Conservation (phyloP, 2,797 vertebrate genomes). For the Psittacula echo region DNA sequence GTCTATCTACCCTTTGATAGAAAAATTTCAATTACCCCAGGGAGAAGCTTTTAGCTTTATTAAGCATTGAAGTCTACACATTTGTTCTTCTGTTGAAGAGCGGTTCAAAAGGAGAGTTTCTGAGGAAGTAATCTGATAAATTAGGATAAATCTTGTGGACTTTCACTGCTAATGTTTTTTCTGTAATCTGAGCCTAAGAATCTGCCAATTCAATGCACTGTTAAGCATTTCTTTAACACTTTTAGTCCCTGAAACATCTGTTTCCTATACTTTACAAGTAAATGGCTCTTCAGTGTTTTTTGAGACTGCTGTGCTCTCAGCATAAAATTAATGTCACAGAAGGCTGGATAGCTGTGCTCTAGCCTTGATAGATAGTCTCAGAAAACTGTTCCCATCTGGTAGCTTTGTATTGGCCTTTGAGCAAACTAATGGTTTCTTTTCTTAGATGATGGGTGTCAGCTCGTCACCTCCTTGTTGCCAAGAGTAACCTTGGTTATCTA, state of each 20-base stretch:
- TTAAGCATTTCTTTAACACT: slow-evolving; percentile 74
- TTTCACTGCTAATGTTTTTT: slow-evolving; percentile 69
- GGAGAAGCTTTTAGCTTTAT: slow-evolving; percentile 85
- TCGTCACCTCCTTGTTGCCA: not conserved
- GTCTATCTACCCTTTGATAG: slow-evolving; percentile 80
- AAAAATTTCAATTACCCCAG: slow-evolving; percentile 82
- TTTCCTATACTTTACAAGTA: slow-evolving; percentile 65
- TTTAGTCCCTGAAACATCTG: slow-evolving; percentile 66
- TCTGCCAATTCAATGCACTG: slow-evolving; percentile 66
- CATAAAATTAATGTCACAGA: slow-evolving; percentile 64
- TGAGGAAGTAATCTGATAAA: slow-evolving; percentile 84
- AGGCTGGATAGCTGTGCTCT: slow-evolving; percentile 41
- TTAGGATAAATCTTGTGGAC: slow-evolving; percentile 77
- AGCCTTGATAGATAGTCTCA: slow-evolving; percentile 33
- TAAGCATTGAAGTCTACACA: slow-evolving; percentile 83
- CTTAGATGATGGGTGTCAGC: slow-evolving; percentile 34
- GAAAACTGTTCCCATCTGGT: slow-evolving; percentile 47
- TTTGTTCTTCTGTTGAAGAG: slow-evolving; percentile 81
- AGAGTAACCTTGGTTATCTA: slow-evolving; percentile 19
- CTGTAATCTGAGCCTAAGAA: slow-evolving; percentile 73
- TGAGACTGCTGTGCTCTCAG: slow-evolving; percentile 67
- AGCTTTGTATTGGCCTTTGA: slow-evolving; percentile 18
- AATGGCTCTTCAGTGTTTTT: slow-evolving; percentile 70
- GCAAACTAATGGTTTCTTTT: slow-evolving; percentile 35
- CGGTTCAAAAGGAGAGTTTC: slow-evolving; percentile 79